Evolutionary conservation across 2,113 vertebrate species (phyloP), one percentile per base, ranked within the genome.

Genomic region (Orcinus orca): DNA sequence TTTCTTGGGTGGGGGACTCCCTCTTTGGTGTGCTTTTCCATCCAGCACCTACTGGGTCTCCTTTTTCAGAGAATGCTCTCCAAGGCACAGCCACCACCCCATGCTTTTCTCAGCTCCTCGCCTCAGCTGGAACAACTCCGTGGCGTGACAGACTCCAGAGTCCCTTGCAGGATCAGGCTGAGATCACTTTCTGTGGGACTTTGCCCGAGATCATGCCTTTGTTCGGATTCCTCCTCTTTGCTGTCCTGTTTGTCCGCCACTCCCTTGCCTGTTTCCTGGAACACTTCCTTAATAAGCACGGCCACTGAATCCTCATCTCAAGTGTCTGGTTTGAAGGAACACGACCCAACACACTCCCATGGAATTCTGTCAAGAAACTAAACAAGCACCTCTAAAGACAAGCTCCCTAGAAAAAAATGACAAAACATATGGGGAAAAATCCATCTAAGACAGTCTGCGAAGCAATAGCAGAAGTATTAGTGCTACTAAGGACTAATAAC

Each of bases 331-430:
- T 88, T 47, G n/a, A 62, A 77, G 31, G 67, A 67, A 44, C 3
- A 1, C 4, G 20, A 77, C 60, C 82, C 55, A 88, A 65, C 6
- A 55, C 8, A 38, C 13, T 80, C 63, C 68, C 10, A 2, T 26
- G 53, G 33, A 60, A 91, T 29, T 88, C 65, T 73, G 47, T 70
- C 12, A 18, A 29, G 36, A 58, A 93, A 88, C 95, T 50, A 88
- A 94, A 80, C 65, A 96, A 89, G 65, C 23, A 73, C 55, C 77
- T 91, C 71, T 95, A 81, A 80, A 79, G 65, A 85, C 33, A 85
- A 86, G 84, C n/a, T 76, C 8, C 87, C 33, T 71, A 73, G 47
- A 12, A 82, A 94, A 85, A 63, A 90, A 82, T 62, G 53, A 84
- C 18, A 85, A 81, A 91, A 91, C 44, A 21, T 36, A 50, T 79